Conservation (phyloP, 2,113 vertebrate species). For the Anhinga anhinga region DNA sequence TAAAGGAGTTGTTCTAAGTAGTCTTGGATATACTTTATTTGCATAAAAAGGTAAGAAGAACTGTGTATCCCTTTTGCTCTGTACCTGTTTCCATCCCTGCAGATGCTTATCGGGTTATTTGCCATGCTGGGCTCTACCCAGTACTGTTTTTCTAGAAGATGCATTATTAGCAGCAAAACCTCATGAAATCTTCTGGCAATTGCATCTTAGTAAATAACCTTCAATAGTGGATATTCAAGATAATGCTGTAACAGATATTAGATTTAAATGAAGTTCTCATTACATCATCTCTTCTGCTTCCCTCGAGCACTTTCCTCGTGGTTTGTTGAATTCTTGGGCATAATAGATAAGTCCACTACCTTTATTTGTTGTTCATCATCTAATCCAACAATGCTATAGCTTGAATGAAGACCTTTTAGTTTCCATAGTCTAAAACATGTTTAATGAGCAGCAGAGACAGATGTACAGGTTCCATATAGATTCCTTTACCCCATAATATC, state of each 20-base stretch:
- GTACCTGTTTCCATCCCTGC: background rate
- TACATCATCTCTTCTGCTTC: background rate
- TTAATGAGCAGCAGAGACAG: background rate
- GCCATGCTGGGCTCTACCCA: background rate
- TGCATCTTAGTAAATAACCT: background rate
- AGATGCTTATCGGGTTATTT: background rate
- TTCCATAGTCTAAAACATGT: background rate
- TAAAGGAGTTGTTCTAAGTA: background rate
- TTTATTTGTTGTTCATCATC: background rate
- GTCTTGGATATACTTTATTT: background rate
- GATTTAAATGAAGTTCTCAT: background rate
- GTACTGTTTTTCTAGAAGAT: background rate
- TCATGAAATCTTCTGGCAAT: background rate
- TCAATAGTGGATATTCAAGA: background rate
- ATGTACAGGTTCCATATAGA: background rate
- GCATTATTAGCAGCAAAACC: background rate
- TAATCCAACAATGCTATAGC: background rate
- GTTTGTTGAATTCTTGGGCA: background rate
- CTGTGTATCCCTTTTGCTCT: background rate
- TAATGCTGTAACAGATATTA: background rate
- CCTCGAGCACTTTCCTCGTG: background rate
- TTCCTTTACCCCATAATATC: background rate
- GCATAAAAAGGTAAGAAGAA: background rate
- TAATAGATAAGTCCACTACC: background rate
- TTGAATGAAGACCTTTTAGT: background rate